Conservation (phyloP, 2,113 vertebrate genomes). For the Caloenas nicobarica region DNA sequence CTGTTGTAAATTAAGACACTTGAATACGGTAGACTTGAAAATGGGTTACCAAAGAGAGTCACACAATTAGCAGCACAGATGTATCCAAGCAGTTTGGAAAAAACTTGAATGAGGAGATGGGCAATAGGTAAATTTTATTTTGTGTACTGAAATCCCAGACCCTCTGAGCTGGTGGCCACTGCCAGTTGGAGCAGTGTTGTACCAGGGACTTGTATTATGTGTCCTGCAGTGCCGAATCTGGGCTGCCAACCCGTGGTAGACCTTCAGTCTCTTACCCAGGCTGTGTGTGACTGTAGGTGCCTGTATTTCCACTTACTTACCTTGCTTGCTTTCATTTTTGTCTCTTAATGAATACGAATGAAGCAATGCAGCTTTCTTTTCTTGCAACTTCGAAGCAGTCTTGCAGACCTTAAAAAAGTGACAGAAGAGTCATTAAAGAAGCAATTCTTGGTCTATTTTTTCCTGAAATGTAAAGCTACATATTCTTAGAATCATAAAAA, state of each 20-base stretch:
- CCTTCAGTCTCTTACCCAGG: background rate
- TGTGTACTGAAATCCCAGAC: background rate
- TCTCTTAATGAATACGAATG: background rate
- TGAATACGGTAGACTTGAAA: background rate
- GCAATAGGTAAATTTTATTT: background rate
- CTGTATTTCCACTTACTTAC: background rate
- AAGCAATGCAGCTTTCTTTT: background rate
- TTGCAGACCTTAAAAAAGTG: background rate
- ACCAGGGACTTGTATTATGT: background rate
- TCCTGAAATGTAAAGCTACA: background rate
- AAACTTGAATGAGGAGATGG: background rate
- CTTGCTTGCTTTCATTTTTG: background rate
- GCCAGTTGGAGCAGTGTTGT: background rate
- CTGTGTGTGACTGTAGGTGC: background rate
- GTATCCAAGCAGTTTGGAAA: background rate
- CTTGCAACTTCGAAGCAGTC: background rate
- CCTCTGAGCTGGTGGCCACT: background rate
- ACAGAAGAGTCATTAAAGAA: background rate
- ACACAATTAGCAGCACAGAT: background rate
- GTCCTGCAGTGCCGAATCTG: background rate
- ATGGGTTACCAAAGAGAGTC: background rate
- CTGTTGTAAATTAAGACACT: background rate
- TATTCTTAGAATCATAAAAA: background rate
- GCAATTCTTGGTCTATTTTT: background rate
- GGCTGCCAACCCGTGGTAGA: background rate